Evolutionary conservation across 2,113 vertebrate genomes (phyloP).

Genomic region (Diadophis punctatus): DNA sequence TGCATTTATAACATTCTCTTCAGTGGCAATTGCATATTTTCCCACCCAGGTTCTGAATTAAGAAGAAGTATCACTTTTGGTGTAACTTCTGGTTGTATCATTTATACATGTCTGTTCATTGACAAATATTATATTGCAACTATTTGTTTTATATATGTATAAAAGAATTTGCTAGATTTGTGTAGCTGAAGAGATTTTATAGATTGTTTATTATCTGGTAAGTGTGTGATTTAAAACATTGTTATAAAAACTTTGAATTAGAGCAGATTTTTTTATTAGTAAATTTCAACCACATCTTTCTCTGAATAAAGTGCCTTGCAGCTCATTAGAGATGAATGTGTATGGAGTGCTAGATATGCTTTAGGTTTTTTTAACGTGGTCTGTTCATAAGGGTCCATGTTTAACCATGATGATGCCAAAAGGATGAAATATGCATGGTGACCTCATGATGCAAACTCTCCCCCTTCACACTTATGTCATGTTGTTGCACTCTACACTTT

Average conservation of each 20-base stretch:
- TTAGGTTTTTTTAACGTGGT: not conserved
- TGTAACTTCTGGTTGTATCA: not conserved
- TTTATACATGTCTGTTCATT: not conserved
- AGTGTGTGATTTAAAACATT: not conserved
- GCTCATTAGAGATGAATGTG: not conserved
- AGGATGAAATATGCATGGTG: not conserved
- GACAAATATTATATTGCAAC: not conserved
- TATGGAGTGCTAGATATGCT: not conserved
- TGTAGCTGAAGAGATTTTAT: not conserved
- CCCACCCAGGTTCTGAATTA: not conserved
- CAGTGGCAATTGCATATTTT: not conserved
- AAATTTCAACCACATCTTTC: not conserved
- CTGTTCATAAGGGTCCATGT: not conserved
- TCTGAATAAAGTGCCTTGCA: not conserved
- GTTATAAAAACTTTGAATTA: not conserved
- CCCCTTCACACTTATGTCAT: not conserved
- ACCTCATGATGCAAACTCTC: not conserved
- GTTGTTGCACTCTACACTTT: not conserved
- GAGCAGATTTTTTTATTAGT: not conserved
- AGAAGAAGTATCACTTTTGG: not conserved
- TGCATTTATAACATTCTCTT: not conserved
- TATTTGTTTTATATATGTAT: not conserved
- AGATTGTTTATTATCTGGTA: not conserved
- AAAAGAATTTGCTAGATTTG: not conserved
- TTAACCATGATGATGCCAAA: not conserved